Percentiles rank a stretch among this genome's conserved stretches.
These are phyloP conservation scores for Sylvia borin DNA, from an alignment of 2,797 vertebrate species.

Conservation along the genomic window DNA sequence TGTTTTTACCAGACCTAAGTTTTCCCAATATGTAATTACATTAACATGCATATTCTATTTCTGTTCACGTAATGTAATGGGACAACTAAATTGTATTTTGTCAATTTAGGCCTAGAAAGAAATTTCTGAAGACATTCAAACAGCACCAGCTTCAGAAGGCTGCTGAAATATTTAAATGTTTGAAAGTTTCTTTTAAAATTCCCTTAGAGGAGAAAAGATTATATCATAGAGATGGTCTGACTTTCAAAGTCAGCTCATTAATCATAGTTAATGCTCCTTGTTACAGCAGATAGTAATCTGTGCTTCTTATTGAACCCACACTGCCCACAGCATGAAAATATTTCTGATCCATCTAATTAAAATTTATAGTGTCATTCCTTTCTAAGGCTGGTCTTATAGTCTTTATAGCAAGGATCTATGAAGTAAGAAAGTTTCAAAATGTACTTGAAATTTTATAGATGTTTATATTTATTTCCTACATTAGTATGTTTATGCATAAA, in stretches of 20 bases:
- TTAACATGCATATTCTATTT: background rate
- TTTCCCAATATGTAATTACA: background rate
- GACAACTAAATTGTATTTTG: background rate
- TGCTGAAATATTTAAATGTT: conserved; percentile 36
- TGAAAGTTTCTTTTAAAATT: conserved; percentile 37
- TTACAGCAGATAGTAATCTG: conserved; percentile 49
- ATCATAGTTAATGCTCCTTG: conserved; percentile 65
- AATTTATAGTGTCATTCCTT: conserved; percentile 19
- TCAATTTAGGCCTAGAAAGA: background rate
- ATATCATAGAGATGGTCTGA: conserved; percentile 38
- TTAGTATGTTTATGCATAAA: background rate
- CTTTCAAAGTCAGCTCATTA: conserved; percentile 66
- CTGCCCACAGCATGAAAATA: conserved; percentile 59
- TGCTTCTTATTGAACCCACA: conserved; percentile 30
- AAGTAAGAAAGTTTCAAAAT: background rate
- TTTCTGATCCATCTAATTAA: conserved; percentile 57
- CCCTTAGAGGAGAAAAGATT: conserved; percentile 41
- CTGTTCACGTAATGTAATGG: background rate
- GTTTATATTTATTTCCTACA: background rate
- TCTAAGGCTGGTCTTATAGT: background rate
- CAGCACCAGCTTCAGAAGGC: background rate
- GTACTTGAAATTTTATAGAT: background rate
- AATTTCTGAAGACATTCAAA: background rate
- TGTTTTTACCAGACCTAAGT: background rate
- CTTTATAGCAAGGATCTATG: background rate